Evolutionary conservation across 2,113 vertebrate genomes (phyloP).

Genomic region (Protobothrops flavoviridis): DNA sequence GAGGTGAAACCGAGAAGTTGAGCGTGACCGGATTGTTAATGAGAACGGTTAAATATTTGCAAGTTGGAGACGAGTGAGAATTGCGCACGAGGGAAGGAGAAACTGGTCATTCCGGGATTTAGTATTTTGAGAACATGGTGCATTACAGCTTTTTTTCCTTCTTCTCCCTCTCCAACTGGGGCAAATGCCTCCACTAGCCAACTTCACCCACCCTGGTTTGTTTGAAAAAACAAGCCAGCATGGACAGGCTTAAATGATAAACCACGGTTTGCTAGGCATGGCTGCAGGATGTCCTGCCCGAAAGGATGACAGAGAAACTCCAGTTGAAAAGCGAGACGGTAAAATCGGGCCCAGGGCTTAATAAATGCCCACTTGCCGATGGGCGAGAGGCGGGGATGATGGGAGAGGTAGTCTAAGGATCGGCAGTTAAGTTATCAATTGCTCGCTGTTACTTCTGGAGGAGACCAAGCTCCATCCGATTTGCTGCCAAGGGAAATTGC

Average conservation of each 20-base stretch:
- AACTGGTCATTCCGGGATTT: not conserved
- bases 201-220: not conserved
- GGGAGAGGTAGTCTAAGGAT: not conserved
- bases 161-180: not conserved
- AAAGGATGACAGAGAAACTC: not conserved
- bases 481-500: not conserved
- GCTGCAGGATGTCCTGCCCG: not conserved
- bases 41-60: constrained; percentile 19
- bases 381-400: not conserved
- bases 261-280: not conserved
- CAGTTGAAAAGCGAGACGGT: not conserved
- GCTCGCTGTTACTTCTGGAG: not conserved
- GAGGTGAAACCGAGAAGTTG: not conserved
- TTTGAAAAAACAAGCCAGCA: not conserved
- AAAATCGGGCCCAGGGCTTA: not conserved
- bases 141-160: not conserved
- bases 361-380: not conserved
- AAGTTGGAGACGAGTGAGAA: not conserved
- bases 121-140: not conserved
- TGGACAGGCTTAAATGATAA: not conserved
- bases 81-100: not conserved
- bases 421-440: not conserved
- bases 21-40: constrained; percentile 12
- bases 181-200: not conserved
- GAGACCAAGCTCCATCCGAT: not conserved